Conservation (phyloP, 2,888 invertebrate species). For the Creontiades dilutus region DNA sequence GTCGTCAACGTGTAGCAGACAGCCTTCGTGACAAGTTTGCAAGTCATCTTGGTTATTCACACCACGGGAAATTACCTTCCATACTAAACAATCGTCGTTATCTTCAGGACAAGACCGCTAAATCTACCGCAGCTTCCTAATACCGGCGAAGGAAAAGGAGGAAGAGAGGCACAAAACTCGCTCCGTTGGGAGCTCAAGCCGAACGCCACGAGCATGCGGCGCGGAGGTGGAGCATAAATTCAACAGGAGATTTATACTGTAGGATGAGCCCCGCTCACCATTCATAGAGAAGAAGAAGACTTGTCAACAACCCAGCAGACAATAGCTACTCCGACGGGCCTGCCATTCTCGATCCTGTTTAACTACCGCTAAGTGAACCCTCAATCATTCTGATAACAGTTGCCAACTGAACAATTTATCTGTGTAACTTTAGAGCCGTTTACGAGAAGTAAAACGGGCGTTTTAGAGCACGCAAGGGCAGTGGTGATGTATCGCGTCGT, state of each 20-base stretch:
- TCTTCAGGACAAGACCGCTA: conserved; percentile 27
- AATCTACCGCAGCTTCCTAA: conserved; percentile 44
- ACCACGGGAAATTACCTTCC: conserved; percentile 45
- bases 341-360: conserved; percentile 56
- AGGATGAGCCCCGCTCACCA: conserved; percentile 67
- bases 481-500: conserved; percentile 44
- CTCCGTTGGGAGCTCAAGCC: conserved; percentile 28
- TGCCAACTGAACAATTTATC: conserved; percentile 68
- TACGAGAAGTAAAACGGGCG: conserved; percentile 60
- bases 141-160: conserved; percentile 40
- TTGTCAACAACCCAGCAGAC: conserved; percentile 66
- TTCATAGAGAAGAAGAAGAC: conserved; percentile 66
- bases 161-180: conserved; percentile 36
- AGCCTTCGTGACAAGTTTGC: not conserved
- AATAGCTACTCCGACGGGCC: conserved; percentile 61
- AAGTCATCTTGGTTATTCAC: conserved; percentile 53
- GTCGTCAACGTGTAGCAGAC: not conserved
- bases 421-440: conserved; percentile 68
- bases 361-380: conserved; percentile 70
- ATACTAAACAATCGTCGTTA: conserved; percentile 52
- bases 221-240: conserved; percentile 60
- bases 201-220: conserved; percentile 45
- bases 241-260: conserved; percentile 61
- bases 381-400: conserved; percentile 71
- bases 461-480: conserved; percentile 55